Base-by-base conservation (phyloP, 2,797 vertebrate species). In the Microctenopoma stevenorrisi region DNA sequence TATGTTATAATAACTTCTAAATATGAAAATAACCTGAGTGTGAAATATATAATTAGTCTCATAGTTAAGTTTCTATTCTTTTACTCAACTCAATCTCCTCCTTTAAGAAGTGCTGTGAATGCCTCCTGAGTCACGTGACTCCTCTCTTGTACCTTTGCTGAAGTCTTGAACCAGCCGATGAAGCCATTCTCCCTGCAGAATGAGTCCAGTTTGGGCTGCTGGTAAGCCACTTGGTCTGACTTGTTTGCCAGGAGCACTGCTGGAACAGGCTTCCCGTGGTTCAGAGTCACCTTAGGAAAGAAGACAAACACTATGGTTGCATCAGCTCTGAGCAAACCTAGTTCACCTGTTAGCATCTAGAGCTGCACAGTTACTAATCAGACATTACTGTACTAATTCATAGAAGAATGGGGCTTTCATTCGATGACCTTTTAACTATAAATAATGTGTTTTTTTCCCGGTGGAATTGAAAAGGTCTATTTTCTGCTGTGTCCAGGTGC, bases 201-300 rank as follows among this genome's bases (percentile, higher is more conserved):
- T n/a, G 84, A 74, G 74, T 95, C 93, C 1, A 95, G 86, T 78
- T 89, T 93, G 69, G 91, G 91, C 62, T 84, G 76, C 65, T 88
- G 90, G 38, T 88, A 82, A 10, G 78, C 70, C 65, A 91, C 79
- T 76, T 95, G 94, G 82, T 95, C 95, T 0, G 93, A 91, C 76
- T 96, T 95, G 76, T 95, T 95, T 22, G 94, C 94, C 85, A 95
- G 46, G 43, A 95, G 91, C 2, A 95, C 91, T 1, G 86, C 83
- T 48, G 95, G 95, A 62, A 96, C 89, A 0, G 93, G 90, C 26
- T 81, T 90, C 7, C 95, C 94, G 9, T 93, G 83, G 76, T 83
- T 89, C 68, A 91, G 63, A 30, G 84, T 90, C 82, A 93, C 85
- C 91, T 92, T 6, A 25, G 26, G 50, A 65, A 22, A 68, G 40